phyloP scores from a whole-genome alignment of 1,140 invertebrate genomes.

The Papilio dardanus region DNA sequence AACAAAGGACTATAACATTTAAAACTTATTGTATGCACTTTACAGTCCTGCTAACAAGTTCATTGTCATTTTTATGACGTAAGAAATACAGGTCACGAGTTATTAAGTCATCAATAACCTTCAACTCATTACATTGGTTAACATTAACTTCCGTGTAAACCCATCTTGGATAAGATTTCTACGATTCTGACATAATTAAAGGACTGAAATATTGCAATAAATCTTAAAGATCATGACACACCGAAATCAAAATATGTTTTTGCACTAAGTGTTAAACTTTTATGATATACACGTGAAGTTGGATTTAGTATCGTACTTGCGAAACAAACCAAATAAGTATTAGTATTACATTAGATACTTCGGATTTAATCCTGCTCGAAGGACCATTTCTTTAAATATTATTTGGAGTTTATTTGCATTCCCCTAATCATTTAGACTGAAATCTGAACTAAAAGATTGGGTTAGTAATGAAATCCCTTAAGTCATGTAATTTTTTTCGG shows the following conservation, averaged over 20 bases:
- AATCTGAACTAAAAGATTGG: no score
- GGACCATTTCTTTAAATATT: background rate
- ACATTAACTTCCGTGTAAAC: background rate
- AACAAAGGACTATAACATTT: background rate
- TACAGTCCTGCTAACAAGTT: background rate
- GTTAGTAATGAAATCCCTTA: background rate
- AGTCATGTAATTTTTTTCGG: background rate
- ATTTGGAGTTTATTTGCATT: no score
- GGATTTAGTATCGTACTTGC: no score
- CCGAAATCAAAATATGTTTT: no score
- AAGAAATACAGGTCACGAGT: background rate
- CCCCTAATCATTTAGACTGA: no score
- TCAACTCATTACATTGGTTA: background rate
- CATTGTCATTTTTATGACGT: background rate
- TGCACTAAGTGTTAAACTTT: no score
- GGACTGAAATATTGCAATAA: no score
- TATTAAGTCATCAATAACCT: background rate
- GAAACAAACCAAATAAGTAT: no score
- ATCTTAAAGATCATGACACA: background rate
- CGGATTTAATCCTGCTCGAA: background rate
- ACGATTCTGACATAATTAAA: background rate
- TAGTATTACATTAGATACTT: background rate
- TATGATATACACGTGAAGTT: no score
- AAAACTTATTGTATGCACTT: background rate
- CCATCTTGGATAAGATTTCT: background rate